Evolutionary conservation across 2,113 vertebrate genomes (phyloP).

Genomic region (Centropristis striata): DNA sequence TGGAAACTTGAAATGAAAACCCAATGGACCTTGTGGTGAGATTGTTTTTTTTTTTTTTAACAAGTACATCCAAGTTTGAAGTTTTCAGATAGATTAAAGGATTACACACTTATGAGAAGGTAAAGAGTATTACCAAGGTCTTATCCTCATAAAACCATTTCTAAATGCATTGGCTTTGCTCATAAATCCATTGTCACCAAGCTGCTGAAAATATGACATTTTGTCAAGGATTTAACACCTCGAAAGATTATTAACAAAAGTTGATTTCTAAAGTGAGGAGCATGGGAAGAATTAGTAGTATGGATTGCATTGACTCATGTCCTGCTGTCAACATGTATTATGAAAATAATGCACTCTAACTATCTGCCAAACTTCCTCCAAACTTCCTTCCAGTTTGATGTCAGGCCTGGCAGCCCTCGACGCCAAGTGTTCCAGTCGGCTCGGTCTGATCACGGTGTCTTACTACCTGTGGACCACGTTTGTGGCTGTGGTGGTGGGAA

Average conservation of each 20-base stretch:
- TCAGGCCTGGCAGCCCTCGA: constrained; percentile 96
- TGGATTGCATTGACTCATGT: background rate
- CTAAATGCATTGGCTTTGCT: background rate
- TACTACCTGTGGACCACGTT: constrained; percentile 99
- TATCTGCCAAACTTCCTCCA: constrained; percentile 1
- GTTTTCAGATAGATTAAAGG: background rate
- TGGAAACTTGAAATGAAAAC: no score
- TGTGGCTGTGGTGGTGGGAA: constrained; percentile 96
- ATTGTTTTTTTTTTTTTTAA: background rate
- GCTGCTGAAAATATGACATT: background rate
- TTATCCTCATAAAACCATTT: background rate
- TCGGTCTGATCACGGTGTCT: constrained; percentile 95
- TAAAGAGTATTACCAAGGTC: background rate
- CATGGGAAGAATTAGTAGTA: background rate
- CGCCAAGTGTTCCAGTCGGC: constrained; percentile 95
- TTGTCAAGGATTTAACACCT: background rate
- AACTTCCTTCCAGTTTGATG: constrained; percentile 94
- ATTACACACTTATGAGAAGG: background rate
- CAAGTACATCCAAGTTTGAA: background rate
- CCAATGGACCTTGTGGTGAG: background rate
- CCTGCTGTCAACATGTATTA: background rate
- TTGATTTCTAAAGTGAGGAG: background rate
- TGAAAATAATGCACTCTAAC: background rate
- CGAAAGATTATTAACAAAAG: background rate
- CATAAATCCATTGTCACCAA: background rate